phyloP scores from a whole-genome alignment of 2,113 vertebrate genomes.

The Paralichthys olivaceus region DNA sequence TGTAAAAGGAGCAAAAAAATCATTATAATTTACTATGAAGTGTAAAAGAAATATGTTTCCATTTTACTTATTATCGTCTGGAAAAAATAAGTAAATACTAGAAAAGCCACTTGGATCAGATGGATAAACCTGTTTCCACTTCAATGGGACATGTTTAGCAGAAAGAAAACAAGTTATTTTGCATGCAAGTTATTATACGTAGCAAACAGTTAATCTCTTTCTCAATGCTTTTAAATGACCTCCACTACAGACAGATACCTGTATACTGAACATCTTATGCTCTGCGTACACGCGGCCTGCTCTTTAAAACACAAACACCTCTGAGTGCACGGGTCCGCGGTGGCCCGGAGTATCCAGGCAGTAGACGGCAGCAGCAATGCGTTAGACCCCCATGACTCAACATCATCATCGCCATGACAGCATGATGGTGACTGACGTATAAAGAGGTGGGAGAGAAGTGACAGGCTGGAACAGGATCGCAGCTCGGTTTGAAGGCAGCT shows the following conservation, averaged over 20 bases:
- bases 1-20: too few relatives aligned
- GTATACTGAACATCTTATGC: background rate
- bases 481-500: conserved; percentile 53
- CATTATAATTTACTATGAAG: too few relatives aligned
- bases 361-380: background rate
- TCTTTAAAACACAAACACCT: conserved; percentile 13
- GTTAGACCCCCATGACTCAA: conserved; percentile 58
- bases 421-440: conserved; percentile 62
- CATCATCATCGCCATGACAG: conserved; percentile 49
- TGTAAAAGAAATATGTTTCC: background rate
- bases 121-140: too few relatives aligned
- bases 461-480: conserved; percentile 66
- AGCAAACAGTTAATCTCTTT: conserved; percentile 2
- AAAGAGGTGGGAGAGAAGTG: conserved; percentile 77
- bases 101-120: too few relatives aligned
- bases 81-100: too few relatives aligned
- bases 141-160: too few relatives aligned
- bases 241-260: background rate
- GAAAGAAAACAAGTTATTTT: background rate
- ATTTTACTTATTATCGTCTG: too few relatives aligned
- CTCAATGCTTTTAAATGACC: background rate
- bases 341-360: background rate
- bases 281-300: conserved; percentile 3
- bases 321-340: background rate
- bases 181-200: background rate